These are phyloP conservation scores for Trissolcus japonicus DNA, from an alignment of 2,888 invertebrate species.

Conservation along the genomic window DNA sequence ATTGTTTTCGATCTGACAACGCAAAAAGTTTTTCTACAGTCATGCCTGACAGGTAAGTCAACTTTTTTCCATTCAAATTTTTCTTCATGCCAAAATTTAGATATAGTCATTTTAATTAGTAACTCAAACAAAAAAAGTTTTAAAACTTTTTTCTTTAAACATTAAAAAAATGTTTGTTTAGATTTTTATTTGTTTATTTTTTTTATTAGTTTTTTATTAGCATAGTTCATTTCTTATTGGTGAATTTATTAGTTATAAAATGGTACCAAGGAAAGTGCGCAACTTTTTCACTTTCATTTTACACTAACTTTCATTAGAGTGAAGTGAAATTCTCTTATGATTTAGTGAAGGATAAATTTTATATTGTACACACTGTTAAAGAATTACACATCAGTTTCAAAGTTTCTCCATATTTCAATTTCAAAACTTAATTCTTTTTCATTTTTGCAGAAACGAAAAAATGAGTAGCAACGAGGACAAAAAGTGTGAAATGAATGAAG, in stretches of 20 bases:
- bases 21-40: slow-evolving; percentile 7
- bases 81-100: too few relatives aligned
- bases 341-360: slow-evolving; percentile 13
- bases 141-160: too few relatives aligned
- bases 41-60: slow-evolving; percentile 68
- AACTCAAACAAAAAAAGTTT: too few relatives aligned
- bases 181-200: too few relatives aligned
- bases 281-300: slow-evolving; percentile 19
- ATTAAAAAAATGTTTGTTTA: too few relatives aligned
- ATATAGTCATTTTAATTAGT: too few relatives aligned
- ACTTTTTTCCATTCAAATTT: neutral
- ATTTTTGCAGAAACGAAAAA: slow-evolving; percentile 61
- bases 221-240: neutral
- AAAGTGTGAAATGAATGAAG: slow-evolving; percentile 60
- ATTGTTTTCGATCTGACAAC: slow-evolving; percentile 30
- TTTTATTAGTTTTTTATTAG: neutral
- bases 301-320: slow-evolving; percentile 15
- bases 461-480: slow-evolving; percentile 67
- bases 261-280: neutral
- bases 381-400: too few relatives aligned
- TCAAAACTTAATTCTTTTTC: too few relatives aligned
- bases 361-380: neutral
- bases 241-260: neutral
- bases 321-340: slow-evolving; percentile 1
- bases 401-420: too few relatives aligned